Percentiles rank a stretch among this genome's conserved stretches.
Evolutionary conservation across 1,140 invertebrate genomes (phyloP).

Genomic region (Lepidotrigona ventralis): DNA sequence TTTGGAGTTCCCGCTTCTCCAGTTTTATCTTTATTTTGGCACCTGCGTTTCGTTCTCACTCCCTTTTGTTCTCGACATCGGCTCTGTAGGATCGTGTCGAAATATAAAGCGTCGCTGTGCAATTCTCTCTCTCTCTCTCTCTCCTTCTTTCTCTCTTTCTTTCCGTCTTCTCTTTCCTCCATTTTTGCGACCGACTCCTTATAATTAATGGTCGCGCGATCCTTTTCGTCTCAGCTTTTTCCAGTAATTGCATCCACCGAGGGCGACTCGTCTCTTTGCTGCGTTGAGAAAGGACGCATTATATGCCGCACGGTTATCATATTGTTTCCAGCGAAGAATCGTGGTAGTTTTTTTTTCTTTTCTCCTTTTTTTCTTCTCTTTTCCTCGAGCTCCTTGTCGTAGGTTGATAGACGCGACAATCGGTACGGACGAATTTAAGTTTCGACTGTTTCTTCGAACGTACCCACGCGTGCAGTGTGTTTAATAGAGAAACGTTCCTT

Average conservation of each 20-base stretch:
- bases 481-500: not conserved
- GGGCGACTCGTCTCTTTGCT: constrained; percentile 27
- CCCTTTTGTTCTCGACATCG: not conserved
- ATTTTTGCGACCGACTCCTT: constrained; percentile 11
- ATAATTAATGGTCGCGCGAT: constrained; percentile 50
- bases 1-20: constrained; percentile 3
- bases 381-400: not conserved
- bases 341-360: not conserved
- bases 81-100: constrained; percentile 37
- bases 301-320: constrained; percentile 23
- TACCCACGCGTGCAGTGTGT: too few relatives aligned
- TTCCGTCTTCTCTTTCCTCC: not conserved
- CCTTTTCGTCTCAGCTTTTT: constrained; percentile 28
- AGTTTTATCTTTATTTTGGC: not conserved
- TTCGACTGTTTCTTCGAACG: too few relatives aligned
- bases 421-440: not conserved
- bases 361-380: too few relatives aligned
- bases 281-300: constrained; percentile 13
- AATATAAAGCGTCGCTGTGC: constrained; percentile 44
- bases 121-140: constrained; percentile 6
- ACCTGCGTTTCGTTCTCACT: not conserved
- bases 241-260: constrained; percentile 43
- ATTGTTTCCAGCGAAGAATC: constrained; percentile 16
- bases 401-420: not conserved
- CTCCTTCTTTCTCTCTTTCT: not conserved